Evolutionary conservation across 2,113 vertebrate genomes (phyloP), one percentile per base, ranked within the genome.

Genomic region (Panurus biarmicus): DNA sequence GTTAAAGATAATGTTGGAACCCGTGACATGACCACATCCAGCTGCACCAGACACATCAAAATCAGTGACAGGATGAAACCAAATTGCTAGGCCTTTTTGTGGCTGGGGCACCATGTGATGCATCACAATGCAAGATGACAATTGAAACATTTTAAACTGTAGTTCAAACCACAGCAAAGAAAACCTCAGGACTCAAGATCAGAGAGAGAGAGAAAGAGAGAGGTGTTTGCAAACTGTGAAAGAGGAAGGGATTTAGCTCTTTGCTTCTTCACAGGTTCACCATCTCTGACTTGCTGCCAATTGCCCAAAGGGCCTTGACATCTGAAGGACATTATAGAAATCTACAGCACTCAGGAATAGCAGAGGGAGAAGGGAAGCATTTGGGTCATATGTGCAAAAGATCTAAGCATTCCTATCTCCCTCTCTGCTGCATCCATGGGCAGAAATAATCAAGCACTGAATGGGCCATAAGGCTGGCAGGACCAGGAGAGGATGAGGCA

Each of bases 121-220:
- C 85, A 91, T 95, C 95, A 97, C 96, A 96, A 97, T 95, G 87
- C 93, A 96, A 96, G 90, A 96, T 96, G 96, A 96, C 96, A 96
- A 97, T 95, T 97, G 95, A 97, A 97, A 95, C 95, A 81, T 96
- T 95, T 95, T 88, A 94, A 96, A 93, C 90, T 96, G 92, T 88
- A 96, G 79, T 88, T 97, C 86, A 96, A 96, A 97, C 96, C 96
- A 97, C 96, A 97, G 96, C 87, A 97, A 97, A 97, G 96, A 95
- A 97, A 97, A 96, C 96, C 95, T 96, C 95, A 95, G 94, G 87
- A 97, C 87, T 90, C 69, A 31, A 95, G 95, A 97, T 97, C 90
- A 97, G 93, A 96, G 87, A 87, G 19, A 88, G 67, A 89, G 83
- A 95, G 79, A 97, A 76, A 95, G 91, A 97, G 93, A 96, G 95